Percentiles rank a stretch among this genome's conserved stretches.
phyloP scores from a whole-genome alignment of 1,140 invertebrate genomes.

The Orius laevigatus region DNA sequence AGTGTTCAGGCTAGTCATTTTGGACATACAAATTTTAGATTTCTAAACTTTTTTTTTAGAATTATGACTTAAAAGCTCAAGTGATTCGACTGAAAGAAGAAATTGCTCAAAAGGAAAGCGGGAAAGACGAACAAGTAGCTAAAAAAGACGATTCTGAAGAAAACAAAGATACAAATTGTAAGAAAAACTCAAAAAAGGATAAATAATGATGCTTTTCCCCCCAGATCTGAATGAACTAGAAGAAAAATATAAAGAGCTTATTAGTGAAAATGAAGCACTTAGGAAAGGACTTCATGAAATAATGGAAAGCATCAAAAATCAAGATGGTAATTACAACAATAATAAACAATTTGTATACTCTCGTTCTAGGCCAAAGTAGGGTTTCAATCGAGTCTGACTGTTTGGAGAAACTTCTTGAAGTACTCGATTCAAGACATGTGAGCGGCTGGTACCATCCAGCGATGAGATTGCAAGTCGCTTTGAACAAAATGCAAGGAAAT shows the following conservation, averaged over 20 bases:
- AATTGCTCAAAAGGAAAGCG: not conserved
- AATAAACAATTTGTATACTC: slow-evolving; percentile 14
- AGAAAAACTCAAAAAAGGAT: not conserved
- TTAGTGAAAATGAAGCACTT: slow-evolving; percentile 54
- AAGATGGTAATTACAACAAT: slow-evolving; percentile 32
- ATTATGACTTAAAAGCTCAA: slow-evolving; percentile 15
- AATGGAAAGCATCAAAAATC: slow-evolving; percentile 37
- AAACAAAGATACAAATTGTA: not conserved
- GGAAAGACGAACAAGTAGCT: not conserved
- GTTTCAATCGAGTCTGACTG: slow-evolving; percentile 35
- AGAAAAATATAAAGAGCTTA: slow-evolving; percentile 24
- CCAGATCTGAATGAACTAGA: slow-evolving; percentile 21
- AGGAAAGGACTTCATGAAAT: slow-evolving; percentile 51
- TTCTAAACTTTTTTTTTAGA: slow-evolving; percentile 9
- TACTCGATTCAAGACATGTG: slow-evolving; percentile 47
- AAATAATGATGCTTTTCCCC: not conserved
- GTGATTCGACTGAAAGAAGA: slow-evolving; percentile 13
- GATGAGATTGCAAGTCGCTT: slow-evolving; percentile 48
- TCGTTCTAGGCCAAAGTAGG: slow-evolving; percentile 26
- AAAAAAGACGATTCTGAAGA: not conserved
- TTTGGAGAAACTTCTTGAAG: slow-evolving; percentile 39
- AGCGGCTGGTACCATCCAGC: slow-evolving; percentile 60
- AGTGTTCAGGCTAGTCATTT: slow-evolving; percentile 25
- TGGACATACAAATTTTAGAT: slow-evolving; percentile 8
- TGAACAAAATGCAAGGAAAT: slow-evolving; percentile 40